These are phyloP conservation scores for Amphiura filiformis DNA, from an alignment of 35 echinoderm and acorn worm species.

Conservation along the genomic window DNA sequence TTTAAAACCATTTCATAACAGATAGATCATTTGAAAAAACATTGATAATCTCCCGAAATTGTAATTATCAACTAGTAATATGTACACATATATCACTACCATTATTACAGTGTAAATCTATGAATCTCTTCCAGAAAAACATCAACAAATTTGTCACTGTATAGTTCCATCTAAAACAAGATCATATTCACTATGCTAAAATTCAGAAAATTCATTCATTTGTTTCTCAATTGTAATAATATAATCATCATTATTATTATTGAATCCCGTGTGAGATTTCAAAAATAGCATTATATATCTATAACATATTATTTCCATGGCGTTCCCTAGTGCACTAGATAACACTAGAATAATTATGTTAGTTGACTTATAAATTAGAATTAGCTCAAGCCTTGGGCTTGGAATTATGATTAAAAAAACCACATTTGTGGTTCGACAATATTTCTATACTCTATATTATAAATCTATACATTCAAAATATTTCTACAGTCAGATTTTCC, in stretches of 20 bases:
- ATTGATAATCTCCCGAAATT: too few species aligned
- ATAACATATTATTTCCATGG: neutral
- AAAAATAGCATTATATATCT: neutral
- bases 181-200: neutral
- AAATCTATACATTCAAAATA: neutral
- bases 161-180: neutral
- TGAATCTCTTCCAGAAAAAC: too few species aligned
- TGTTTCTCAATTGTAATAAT: too few species aligned
- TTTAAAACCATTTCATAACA: too few species aligned
- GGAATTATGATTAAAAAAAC: neutral
- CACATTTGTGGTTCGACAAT: neutral
- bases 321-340: neutral
- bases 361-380: neutral
- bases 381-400: neutral
- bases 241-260: neutral
- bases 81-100: too few species aligned
- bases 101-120: too few species aligned
- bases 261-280: neutral
- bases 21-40: too few species aligned
- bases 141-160: too few species aligned
- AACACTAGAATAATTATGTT: neutral
- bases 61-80: too few species aligned
- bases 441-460: neutral
- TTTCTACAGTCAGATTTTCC: neutral
- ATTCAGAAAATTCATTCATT: neutral